Percentiles rank a stretch among this genome's conserved stretches.
Evolutionary conservation across 2,797 vertebrate species (phyloP).

Genomic region (Acanthurus leucopareius): DNA sequence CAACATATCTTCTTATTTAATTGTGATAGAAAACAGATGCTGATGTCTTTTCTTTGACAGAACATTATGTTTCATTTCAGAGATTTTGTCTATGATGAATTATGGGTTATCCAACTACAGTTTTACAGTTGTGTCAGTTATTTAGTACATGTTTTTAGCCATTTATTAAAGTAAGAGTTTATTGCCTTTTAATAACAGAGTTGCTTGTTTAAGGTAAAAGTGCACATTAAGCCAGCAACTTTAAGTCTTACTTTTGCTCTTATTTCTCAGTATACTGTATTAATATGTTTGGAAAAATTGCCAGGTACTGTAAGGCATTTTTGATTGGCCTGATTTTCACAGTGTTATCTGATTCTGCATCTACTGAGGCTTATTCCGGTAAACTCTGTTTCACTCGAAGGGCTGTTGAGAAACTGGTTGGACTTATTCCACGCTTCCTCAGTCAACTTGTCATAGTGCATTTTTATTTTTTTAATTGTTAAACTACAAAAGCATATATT

Average conservation of each 20-base stretch:
- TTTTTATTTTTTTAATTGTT: conserved; percentile 35
- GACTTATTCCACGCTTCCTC: conserved; percentile 60
- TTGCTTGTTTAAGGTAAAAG: background rate
- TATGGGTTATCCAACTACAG: conserved; percentile 31
- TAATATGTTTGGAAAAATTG: conserved; percentile 9
- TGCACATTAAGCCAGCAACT: background rate
- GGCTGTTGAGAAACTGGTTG: conserved; percentile 76
- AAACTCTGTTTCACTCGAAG: conserved; percentile 52
- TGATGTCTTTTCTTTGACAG: conserved; percentile 43
- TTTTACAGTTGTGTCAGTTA: background rate
- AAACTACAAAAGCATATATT: conserved; percentile 2
- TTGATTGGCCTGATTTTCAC: conserved; percentile 59
- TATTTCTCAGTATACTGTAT: conserved; percentile 4
- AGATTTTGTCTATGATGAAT: conserved; percentile 42
- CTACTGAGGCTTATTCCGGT: conserved; percentile 60
- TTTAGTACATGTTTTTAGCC: conserved; percentile 13
- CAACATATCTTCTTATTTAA: conserved; percentile 49
- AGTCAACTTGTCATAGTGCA: conserved; percentile 30
- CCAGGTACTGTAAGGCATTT: conserved; percentile 48
- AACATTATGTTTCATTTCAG: conserved; percentile 41
- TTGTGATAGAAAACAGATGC: conserved; percentile 73
- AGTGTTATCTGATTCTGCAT: conserved; percentile 65
- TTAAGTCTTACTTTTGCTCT: conserved; percentile 8
- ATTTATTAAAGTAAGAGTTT: conserved; percentile 10
- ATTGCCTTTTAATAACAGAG: conserved; percentile 6